A percentile compares a stretch with the other conserved stretches of the same genome.
These are phyloP conservation scores for Cryptotis parvus DNA, from an alignment of 2,113 vertebrate genomes.

Conservation along the genomic window DNA sequence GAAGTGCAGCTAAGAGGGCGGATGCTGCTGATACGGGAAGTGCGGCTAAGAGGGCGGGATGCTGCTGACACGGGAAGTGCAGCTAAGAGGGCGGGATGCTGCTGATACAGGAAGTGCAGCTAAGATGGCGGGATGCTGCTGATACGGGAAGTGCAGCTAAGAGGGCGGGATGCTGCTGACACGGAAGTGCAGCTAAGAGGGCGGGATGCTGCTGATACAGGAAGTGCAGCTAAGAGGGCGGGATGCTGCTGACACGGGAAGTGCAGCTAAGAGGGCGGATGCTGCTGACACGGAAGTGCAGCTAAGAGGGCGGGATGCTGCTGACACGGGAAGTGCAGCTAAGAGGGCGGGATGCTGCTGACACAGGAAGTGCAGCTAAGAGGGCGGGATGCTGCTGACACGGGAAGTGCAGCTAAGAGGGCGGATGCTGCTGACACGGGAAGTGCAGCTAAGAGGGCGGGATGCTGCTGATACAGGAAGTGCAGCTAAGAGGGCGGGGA, in stretches of 20 bases:
- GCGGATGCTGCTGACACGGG: neutral
- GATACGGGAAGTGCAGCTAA: neutral
- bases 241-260: neutral
- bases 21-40: neutral
- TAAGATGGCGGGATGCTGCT: neutral
- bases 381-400: neutral
- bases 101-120: neutral
- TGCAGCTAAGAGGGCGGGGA: neutral
- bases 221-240: neutral
- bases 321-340: neutral
- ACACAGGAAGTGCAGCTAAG: neutral
- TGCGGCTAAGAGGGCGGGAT: neutral
- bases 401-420: neutral
- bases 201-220: neutral
- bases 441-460: neutral
- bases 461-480: neutral
- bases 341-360: neutral
- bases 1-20: neutral
- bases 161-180: neutral
- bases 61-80: neutral
- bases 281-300: neutral
- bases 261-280: neutral
- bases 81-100: neutral
- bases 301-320: neutral
- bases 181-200: neutral